A percentile compares a stretch with the other conserved stretches of the same genome.
Evolutionary conservation across 2,113 vertebrate species (phyloP).

Genomic region (Tenebrosternarchus preto): DNA sequence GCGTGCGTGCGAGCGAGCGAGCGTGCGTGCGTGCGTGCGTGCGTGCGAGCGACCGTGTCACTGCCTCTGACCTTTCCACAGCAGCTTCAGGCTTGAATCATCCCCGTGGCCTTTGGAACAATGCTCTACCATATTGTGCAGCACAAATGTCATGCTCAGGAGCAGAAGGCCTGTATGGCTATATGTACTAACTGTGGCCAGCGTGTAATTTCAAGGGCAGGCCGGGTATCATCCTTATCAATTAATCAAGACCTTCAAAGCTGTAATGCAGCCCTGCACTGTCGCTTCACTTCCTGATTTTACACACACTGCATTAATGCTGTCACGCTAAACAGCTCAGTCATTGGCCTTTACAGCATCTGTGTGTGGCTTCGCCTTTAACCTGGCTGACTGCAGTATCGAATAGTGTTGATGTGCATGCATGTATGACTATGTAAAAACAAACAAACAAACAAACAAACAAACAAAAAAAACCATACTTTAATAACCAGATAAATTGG

Average conservation of each 20-base stretch:
- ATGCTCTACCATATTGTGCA: slow-evolving; percentile 50
- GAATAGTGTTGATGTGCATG: neutral
- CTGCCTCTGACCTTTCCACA: slow-evolving; percentile 55
- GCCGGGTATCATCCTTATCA: slow-evolving; percentile 19
- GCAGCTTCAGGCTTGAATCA: slow-evolving; percentile 54
- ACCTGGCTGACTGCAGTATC: neutral
- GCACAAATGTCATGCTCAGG: slow-evolving; percentile 50
- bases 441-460: too few relatives aligned
- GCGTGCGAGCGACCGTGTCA: slow-evolving; percentile 27
- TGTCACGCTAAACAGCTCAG: neutral
- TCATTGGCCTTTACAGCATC: too few relatives aligned
- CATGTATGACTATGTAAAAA: neutral
- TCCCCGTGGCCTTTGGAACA: slow-evolving; percentile 52
- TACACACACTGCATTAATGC: neutral
- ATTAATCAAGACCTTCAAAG: slow-evolving; percentile 33
- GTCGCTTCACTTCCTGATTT: neutral
- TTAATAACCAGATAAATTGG: slow-evolving; percentile 7
- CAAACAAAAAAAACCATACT: too few relatives aligned
- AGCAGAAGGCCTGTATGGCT: slow-evolving; percentile 43
- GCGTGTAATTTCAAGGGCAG: slow-evolving; percentile 36
- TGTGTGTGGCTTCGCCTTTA: neutral
- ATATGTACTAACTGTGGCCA: slow-evolving; percentile 29
- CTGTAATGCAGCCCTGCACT: neutral
- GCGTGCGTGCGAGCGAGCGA: slow-evolving; percentile 40
- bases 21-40: neutral